phyloP scores from a whole-genome alignment of 2,797 vertebrate genomes.

The Pseudochirops corinnae region DNA sequence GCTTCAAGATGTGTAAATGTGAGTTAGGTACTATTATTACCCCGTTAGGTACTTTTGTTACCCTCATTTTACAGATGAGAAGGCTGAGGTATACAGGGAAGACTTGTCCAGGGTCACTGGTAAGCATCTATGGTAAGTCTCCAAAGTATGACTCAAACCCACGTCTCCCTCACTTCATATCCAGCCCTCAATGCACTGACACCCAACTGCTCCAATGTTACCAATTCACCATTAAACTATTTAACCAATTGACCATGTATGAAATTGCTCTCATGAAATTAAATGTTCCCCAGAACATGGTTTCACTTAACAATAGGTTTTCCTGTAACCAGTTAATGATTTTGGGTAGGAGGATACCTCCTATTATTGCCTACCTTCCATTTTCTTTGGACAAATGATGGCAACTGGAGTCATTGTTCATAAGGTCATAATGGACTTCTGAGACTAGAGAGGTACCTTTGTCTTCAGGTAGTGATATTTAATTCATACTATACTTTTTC shows the following conservation, averaged over 20 bases:
- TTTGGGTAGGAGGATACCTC: neutral
- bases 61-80: neutral
- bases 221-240: neutral
- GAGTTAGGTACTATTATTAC: neutral
- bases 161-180: neutral
- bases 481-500: constrained; percentile 37
- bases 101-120: neutral
- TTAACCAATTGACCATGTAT: neutral
- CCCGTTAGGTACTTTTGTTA: neutral
- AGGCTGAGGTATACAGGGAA: neutral
- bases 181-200: neutral
- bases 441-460: neutral
- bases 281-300: neutral
- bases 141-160: neutral
- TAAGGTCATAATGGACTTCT: neutral
- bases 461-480: constrained; percentile 31
- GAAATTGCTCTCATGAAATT: neutral
- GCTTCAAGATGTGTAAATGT: neutral
- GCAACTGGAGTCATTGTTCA: constrained; percentile 42
- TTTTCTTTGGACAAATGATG: constrained; percentile 61
- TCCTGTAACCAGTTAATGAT: neutral
- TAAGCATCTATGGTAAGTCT: neutral
- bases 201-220: neutral
- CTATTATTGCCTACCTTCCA: neutral
- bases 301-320: neutral